Percentiles rank a stretch among this genome's conserved stretches.
Conservation (phyloP, 1,140 invertebrate species). For the Probaryconus sp. region DNA sequence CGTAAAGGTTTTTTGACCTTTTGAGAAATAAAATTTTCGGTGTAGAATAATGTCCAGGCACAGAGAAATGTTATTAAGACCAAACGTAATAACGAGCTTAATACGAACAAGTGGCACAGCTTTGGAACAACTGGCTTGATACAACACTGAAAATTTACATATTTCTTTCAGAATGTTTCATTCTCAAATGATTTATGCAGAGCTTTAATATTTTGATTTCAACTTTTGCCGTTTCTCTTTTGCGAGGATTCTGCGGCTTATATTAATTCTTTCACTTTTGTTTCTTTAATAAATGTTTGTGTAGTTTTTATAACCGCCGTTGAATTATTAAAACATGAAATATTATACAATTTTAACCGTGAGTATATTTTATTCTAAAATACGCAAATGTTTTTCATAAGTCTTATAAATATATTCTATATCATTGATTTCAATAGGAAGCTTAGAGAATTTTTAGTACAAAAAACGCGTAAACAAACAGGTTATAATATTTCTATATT, state of each 20-base stretch:
- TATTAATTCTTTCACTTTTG: slow-evolving; percentile 22
- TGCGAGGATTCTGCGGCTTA: slow-evolving; percentile 9
- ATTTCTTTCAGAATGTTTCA: slow-evolving; percentile 35
- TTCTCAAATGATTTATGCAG: slow-evolving; percentile 33
- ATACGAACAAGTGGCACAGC: slow-evolving; percentile 21
- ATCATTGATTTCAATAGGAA: no score
- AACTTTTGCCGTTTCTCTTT: slow-evolving; percentile 16
- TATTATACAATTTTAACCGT: no score
- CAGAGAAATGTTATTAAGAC: slow-evolving; percentile 26
- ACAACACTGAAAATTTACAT: slow-evolving; percentile 35
- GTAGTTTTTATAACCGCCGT: no score
- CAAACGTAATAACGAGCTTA: slow-evolving; percentile 37
- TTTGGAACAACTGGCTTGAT: slow-evolving; percentile 5
- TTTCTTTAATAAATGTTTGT: no score
- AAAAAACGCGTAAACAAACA: no score
- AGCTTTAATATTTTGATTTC: slow-evolving; percentile 36
- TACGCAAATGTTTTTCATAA: no score
- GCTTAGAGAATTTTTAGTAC: no score
- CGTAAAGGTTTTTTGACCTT: slow-evolving; percentile 43
- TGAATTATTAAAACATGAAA: no score
- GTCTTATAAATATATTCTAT: no score
- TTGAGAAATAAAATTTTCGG: slow-evolving; percentile 38
- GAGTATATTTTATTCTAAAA: no score
- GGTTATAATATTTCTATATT: no score
- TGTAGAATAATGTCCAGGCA: slow-evolving; percentile 1